These are phyloP conservation scores for Nyctibius grandis DNA, from an alignment of 2,797 vertebrate species.

Conservation along the genomic window DNA sequence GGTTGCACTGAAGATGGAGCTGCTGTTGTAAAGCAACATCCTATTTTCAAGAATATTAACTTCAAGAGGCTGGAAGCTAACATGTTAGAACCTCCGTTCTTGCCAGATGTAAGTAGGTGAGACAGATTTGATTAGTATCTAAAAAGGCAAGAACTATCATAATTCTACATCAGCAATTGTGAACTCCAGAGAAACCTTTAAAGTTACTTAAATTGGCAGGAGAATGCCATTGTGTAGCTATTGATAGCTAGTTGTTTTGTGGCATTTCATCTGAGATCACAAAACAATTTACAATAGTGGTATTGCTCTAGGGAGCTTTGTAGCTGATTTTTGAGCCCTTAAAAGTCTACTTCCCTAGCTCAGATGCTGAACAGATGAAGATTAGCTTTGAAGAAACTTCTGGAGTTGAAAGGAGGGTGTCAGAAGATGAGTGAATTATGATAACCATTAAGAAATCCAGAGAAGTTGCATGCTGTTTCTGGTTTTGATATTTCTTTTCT, in stretches of 20 bases:
- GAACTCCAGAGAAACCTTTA: not conserved
- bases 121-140: slow-evolving; percentile 64
- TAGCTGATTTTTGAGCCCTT: not conserved
- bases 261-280: not conserved
- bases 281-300: not conserved
- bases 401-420: not conserved
- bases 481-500: not conserved
- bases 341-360: not conserved
- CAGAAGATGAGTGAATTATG: not conserved
- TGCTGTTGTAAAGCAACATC: slow-evolving; percentile 83
- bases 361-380: not conserved
- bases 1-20: slow-evolving; percentile 84
- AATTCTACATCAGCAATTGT: not conserved
- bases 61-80: slow-evolving; percentile 89
- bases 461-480: not conserved
- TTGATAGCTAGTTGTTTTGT: not conserved
- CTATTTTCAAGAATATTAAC: slow-evolving; percentile 89
- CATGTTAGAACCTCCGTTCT: slow-evolving; percentile 89
- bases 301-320: not conserved
- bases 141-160: not conserved
- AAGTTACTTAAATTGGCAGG: not conserved
- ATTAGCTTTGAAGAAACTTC: not conserved
- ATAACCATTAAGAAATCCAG: not conserved
- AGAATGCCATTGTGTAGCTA: not conserved
- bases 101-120: slow-evolving; percentile 86